phyloP scores from a whole-genome alignment of 2,888 invertebrate genomes.

The Ophioninae sp. region DNA sequence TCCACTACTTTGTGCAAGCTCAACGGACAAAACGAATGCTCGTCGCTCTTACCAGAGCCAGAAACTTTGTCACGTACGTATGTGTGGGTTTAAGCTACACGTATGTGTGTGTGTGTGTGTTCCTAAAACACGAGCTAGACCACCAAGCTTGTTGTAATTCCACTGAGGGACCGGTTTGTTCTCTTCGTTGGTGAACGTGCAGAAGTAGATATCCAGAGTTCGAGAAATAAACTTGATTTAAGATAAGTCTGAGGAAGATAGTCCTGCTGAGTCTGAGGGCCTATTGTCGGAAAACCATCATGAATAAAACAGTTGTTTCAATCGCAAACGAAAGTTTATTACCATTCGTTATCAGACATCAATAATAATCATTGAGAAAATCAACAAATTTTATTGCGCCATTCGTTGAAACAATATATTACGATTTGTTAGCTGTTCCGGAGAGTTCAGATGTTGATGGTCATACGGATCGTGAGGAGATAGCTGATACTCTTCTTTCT shows the following conservation, averaged over 20 bases:
- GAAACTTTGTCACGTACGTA: slow-evolving; percentile 42
- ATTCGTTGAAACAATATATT: no score
- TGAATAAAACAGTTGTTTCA: no score
- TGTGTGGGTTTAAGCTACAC: background rate
- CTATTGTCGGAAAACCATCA: no score
- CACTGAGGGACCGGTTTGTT: slow-evolving; percentile 49
- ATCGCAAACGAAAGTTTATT: no score
- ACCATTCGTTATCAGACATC: no score
- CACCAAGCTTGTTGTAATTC: slow-evolving; percentile 56
- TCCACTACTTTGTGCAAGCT: slow-evolving; percentile 17
- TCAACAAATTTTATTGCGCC: no score
- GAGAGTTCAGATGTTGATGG: no score
- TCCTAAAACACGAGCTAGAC: slow-evolving; percentile 8
- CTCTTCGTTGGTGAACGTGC: slow-evolving; percentile 33
- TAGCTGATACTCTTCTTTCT: no score
- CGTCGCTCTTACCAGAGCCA: slow-evolving; percentile 45
- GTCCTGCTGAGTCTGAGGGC: background rate
- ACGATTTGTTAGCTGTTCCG: no score
- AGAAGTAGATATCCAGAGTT: slow-evolving; percentile 34
- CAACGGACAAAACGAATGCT: slow-evolving; percentile 40
- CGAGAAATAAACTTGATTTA: slow-evolving; percentile 29
- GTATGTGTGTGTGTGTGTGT: background rate
- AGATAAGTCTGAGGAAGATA: background rate
- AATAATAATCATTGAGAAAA: no score
- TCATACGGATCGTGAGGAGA: no score